Evolutionary conservation across 2,113 vertebrate genomes (phyloP).

Genomic region (Mugil cephalus): DNA sequence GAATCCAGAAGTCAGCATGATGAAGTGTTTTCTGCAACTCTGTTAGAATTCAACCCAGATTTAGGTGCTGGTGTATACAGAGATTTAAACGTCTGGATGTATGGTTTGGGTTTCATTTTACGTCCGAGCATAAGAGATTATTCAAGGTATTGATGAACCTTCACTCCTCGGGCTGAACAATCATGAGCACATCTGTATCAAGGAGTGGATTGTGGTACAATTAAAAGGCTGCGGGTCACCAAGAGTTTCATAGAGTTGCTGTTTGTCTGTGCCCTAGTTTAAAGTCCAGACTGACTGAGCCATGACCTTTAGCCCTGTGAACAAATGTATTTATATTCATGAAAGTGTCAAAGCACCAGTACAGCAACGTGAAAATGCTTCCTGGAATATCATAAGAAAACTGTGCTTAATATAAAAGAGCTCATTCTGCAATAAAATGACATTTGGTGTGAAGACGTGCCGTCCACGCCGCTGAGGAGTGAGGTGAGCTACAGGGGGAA

Average conservation of each 20-base stretch:
- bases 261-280: no score
- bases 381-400: background rate
- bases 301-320: no score
- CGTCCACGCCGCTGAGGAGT: background rate
- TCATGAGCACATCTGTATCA: no score
- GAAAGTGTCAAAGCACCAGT: background rate
- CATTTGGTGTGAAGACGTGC: background rate
- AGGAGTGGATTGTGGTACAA: no score
- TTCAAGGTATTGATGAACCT: no score
- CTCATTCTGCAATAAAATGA: constrained; percentile 13
- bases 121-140: background rate
- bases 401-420: background rate
- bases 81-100: constrained; percentile 3
- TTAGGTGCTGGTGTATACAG: background rate
- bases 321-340: no score
- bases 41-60: constrained; percentile 29
- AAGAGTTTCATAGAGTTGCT: no score
- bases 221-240: no score
- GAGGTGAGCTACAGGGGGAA: constrained; percentile 11
- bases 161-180: no score
- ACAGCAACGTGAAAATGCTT: background rate
- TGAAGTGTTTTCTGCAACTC: constrained; percentile 31
- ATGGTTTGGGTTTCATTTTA: background rate
- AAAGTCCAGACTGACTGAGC: no score
- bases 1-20: constrained; percentile 42